Evolutionary conservation across 92 coral and sea anemone species (phyloP), one percentile per base, ranked within the genome.

Genomic region (Heteractis magnifica): DNA sequence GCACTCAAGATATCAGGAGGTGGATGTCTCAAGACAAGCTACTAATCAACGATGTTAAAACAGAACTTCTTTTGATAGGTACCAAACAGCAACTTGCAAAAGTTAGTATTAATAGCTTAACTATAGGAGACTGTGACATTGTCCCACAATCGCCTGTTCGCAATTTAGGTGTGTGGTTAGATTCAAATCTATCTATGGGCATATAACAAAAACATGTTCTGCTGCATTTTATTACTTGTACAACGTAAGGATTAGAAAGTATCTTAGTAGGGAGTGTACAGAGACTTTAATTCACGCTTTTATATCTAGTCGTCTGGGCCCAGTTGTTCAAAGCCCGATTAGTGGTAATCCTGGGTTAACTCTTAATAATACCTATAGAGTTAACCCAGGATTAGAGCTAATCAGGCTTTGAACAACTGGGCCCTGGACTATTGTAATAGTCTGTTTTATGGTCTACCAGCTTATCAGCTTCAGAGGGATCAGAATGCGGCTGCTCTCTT

Each of bases 361-460:
- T n/a, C n/a, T n/a, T n/a, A n/a, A n/a, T n/a, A n/a, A n/a, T n/a
- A n/a, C n/a, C n/a, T n/a, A n/a, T n/a, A n/a, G n/a, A n/a, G n/a
- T n/a, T n/a, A n/a, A n/a, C n/a, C n/a, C n/a, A n/a, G n/a, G n/a
- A n/a, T n/a, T n/a, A n/a, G n/a, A n/a, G n/a, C n/a, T n/a, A n/a
- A n/a, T n/a, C n/a, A n/a, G n/a, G n/a, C n/a, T n/a, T n/a, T n/a
- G n/a, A n/a, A n/a, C n/a, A n/a, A n/a, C n/a, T n/a, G n/a, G n/a
- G n/a, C n/a, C n/a, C n/a, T n/a, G n/a, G 87, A 84, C 52, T 75
- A 76, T 76, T 84, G 82, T 59, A 84, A 84, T 48, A 72, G 87
- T 64, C 82, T 87, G 51, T 56, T 77, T 14, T 83, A 82, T 44
- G 83, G 86, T 49, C 82, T 88, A 65, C 85, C 91, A 44, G 75